Base-by-base conservation (phyloP, 2,888 invertebrate genomes). In the Sclerodermus sp. region DNA sequence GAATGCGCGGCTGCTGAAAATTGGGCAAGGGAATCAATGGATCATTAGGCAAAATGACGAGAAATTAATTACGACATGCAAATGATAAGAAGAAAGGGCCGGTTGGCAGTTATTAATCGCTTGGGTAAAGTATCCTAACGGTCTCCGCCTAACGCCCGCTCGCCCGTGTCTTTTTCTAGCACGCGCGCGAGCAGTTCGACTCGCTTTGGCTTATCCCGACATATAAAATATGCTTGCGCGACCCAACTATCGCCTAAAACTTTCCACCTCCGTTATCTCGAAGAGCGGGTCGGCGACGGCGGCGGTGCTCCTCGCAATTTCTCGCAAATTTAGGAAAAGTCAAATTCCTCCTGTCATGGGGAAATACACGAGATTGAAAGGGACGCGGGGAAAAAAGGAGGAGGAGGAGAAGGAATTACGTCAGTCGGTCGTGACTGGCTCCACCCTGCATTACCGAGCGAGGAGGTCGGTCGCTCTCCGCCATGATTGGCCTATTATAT, bases 401-500 rank as follows among this genome's bases (percentile, higher is more conserved):
- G 49, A 49, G 47, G 42, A 44, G 37, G 45, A 42, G 49, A 47
- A 71, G 69, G 73, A 69, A 70, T 74, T 73, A 69, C 74, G 73
- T 73, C 72, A 70, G 70, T 71, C 65, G 66, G 66, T 76, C 77
- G 77, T 77, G 77, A 77, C 74, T 67, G 66, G 67, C 75, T 73
- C 76, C 77, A 76, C 77, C 77, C 76, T 71, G 65, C 60, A 66
- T 73, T 73, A 67, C 70, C 67, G 61, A 58, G 58, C 61, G 55
- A 62, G 52, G 39, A n/a, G 42, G 17, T 41, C 34, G 34, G 6
- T 34, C 34, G 34, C 34, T 23, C 66, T 63, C 57, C 59, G 68
- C 73, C 74, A 76, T 76, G 75, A 76, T 77, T 76, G 73, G 63
- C 72, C 72, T 68, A 75, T 77, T 76, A 77, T 70, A 65, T 70